Evolutionary conservation across 2,888 invertebrate genomes (phyloP).

Genomic region (Dynastes hyllus): DNA sequence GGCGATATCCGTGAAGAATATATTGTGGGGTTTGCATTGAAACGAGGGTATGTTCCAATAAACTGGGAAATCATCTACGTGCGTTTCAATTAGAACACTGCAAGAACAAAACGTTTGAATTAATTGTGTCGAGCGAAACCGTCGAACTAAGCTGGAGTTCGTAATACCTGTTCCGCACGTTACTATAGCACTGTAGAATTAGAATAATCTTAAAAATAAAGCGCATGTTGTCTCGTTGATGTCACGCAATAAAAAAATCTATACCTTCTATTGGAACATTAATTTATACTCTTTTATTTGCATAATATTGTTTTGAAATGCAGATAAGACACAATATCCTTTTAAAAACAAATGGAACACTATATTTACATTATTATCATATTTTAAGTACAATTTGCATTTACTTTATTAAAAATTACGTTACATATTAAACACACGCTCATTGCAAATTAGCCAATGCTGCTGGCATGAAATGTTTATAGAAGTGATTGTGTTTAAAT

Average conservation of each 20-base stretch:
- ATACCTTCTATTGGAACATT: slow-evolving; percentile 43
- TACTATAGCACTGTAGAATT: slow-evolving; percentile 25
- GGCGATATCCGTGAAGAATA: slow-evolving; percentile 76
- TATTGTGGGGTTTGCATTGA: slow-evolving; percentile 79
- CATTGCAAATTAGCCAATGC: slow-evolving; percentile 3
- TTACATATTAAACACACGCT: slow-evolving; percentile 24
- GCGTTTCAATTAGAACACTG: slow-evolving; percentile 48
- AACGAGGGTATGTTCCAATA: slow-evolving; percentile 88
- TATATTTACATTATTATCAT: slow-evolving; percentile 53
- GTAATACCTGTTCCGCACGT: slow-evolving; percentile 35
- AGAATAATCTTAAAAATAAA: slow-evolving; percentile 26
- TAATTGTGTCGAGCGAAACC: not conserved
- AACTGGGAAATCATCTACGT: slow-evolving; percentile 64
- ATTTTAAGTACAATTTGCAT: slow-evolving; percentile 49
- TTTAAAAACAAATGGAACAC: slow-evolving; percentile 49
- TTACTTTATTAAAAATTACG: slow-evolving; percentile 32
- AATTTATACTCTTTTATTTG: slow-evolving; percentile 50
- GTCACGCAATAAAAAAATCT: slow-evolving; percentile 48
- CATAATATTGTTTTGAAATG: slow-evolving; percentile 53
- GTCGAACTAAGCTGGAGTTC: not conserved
- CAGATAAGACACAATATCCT: slow-evolving; percentile 48
- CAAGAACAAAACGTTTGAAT: slow-evolving; percentile 17
- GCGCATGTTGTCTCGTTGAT: slow-evolving; percentile 38
- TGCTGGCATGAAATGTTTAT: slow-evolving; percentile 12
- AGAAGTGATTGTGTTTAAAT: slow-evolving; percentile 18